Conservation (phyloP, 2,113 vertebrate species). For the Camelus dromedarius region DNA sequence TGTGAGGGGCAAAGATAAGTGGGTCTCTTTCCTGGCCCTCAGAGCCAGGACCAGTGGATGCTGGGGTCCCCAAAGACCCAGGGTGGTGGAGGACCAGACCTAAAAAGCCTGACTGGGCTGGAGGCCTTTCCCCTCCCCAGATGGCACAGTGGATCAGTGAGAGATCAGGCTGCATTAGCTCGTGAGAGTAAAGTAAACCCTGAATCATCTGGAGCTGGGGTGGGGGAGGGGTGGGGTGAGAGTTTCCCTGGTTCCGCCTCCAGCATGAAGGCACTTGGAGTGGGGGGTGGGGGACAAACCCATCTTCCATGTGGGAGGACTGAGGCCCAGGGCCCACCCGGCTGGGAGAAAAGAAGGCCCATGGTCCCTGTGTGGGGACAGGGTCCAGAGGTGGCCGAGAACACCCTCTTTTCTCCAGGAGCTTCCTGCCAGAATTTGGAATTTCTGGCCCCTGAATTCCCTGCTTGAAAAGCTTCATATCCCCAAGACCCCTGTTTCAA, state of each 20-base stretch:
- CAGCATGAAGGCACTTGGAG: background rate
- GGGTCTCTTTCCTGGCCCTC: background rate
- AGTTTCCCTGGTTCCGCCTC: background rate
- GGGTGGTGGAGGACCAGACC: background rate
- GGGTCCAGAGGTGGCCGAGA: fast-evolving
- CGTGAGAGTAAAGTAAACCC: background rate
- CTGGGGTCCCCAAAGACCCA: background rate
- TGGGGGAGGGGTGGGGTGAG: fast-evolving
- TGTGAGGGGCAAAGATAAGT: background rate
- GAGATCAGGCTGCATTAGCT: background rate
- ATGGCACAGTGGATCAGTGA: fast-evolving
- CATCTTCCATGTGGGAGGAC: background rate
- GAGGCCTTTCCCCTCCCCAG: background rate
- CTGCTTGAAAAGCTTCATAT: background rate
- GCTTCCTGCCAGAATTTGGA: background rate
- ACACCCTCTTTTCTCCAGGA: background rate
- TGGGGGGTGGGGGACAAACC: background rate
- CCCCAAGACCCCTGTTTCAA: background rate
- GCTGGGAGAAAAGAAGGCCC: background rate
- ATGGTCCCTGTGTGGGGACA: fast-evolving
- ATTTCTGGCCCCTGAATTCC: background rate
- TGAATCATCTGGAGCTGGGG: background rate
- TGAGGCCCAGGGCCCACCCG: background rate
- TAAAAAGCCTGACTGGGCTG: background rate
- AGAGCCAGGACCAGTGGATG: background rate